Percentiles rank a stretch among this genome's conserved stretches.
Conservation (phyloP, 2,888 invertebrate species). For the Cryptosula pallasiana region DNA sequence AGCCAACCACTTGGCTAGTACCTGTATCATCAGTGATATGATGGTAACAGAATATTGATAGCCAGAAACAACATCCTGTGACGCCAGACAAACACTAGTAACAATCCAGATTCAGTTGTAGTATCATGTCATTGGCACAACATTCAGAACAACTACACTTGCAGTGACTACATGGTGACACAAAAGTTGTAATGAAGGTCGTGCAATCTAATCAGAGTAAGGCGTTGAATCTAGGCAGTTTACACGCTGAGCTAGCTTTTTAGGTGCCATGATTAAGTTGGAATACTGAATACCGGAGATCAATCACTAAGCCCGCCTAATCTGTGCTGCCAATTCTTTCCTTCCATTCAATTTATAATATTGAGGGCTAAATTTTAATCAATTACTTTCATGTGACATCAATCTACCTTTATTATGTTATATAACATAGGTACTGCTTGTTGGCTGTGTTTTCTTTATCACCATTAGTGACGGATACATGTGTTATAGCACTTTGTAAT, state of each 20-base stretch:
- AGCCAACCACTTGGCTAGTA: background rate
- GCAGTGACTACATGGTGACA: no score
- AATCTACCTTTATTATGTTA: background rate
- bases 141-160: no score
- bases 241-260: no score
- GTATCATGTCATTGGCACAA: no score
- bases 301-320: background rate
- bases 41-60: background rate
- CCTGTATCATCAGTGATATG: background rate
- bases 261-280: no score
- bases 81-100: background rate
- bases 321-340: background rate
- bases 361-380: background rate
- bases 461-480: background rate
- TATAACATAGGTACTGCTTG: background rate
- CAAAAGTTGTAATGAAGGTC: no score
- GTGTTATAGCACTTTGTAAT: no score
- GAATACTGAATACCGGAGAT: no score
- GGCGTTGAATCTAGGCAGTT: no score
- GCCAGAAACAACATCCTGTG: background rate
- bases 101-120: no score
- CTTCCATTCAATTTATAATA: background rate
- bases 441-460: background rate
- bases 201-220: no score
- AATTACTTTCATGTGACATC: background rate